Base-by-base conservation (phyloP, 1,140 invertebrate genomes). In the Heliconius nattereri region DNA sequence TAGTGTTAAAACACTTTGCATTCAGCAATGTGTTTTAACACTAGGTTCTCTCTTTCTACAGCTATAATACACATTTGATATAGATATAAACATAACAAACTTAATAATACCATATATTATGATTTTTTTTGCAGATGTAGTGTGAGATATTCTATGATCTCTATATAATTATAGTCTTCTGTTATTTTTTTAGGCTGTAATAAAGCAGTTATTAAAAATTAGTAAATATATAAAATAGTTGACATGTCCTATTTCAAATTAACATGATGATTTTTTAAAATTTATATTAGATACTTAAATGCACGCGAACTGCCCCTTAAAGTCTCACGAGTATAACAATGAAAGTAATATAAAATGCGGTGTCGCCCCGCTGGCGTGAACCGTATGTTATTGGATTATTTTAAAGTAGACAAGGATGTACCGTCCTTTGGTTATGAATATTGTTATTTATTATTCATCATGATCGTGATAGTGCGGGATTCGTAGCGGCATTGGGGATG, bases 311-410 rank as follows among this genome's bases (percentile, higher is more conserved):
- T 79, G 71, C 80, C 29, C 84, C 86, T 87, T 87, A 87, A 87
- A 76, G 19, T 23, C 52, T 80, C 66, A 82, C 80, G 72, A 60
- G 75, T 78, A 72, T 23, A 66, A 81, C 83, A 80, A 79, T 78
- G 80, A 78, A 78, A 78, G 79, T 76, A 82, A 81, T 84, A 80
- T 80, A 76, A 81, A 80, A 84, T 81, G 82, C 60, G 60, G 23
- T 75, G 75, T 83, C 54, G 78, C 76, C 73, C 71, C 75, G 76
- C 73, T 78, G 57, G 80, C 79, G 76, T 83, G 81, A 83, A 85
- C 81, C 84, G 81, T 87, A 86, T 84, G 81, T 88, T 87, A 88
- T 80, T 80, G 79, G 84, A 86, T 87, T 86, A 88, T 83, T 85
- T 83, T 83, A 84, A 78, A 82, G 76, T 78, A 70, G 66, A 80